phyloP scores from a whole-genome alignment of 2,113 vertebrate genomes.

The Carassius auratus region DNA sequence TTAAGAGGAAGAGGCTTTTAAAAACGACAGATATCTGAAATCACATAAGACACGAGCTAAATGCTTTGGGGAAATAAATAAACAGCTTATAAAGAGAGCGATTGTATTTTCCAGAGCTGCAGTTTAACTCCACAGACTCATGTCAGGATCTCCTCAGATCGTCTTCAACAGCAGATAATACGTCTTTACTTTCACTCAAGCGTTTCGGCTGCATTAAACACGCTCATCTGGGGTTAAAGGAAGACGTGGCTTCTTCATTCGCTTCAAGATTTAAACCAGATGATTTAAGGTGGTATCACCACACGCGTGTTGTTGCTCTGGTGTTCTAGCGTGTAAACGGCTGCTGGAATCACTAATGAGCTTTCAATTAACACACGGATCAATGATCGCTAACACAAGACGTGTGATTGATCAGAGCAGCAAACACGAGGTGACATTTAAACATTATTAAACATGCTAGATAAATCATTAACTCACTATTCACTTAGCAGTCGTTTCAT shows the following conservation, averaged over 20 bases:
- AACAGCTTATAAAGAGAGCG: neutral
- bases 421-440: neutral
- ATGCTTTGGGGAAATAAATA: constrained; percentile 40
- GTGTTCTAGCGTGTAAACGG: constrained; percentile 29
- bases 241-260: neutral
- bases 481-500: too few species aligned
- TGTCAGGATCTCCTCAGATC: neutral
- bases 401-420: neutral
- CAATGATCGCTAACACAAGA: constrained; percentile 39
- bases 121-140: neutral
- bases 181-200: neutral
- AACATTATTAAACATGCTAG: neutral
- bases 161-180: neutral
- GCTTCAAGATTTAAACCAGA: constrained; percentile 46
- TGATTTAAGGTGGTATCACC: constrained; percentile 21
- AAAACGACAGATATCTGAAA: constrained; percentile 49
- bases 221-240: neutral
- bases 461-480: too few species aligned
- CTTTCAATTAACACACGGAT: constrained; percentile 49
- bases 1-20: constrained; percentile 62
- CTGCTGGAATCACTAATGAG: constrained; percentile 31
- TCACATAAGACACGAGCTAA: constrained; percentile 47
- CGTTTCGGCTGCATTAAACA: neutral
- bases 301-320: constrained; percentile 41
- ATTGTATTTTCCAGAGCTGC: neutral